Percentiles rank a stretch among this genome's conserved stretches.
Conservation (phyloP, 2,113 vertebrate species). For the Pangasianodon gigas region DNA sequence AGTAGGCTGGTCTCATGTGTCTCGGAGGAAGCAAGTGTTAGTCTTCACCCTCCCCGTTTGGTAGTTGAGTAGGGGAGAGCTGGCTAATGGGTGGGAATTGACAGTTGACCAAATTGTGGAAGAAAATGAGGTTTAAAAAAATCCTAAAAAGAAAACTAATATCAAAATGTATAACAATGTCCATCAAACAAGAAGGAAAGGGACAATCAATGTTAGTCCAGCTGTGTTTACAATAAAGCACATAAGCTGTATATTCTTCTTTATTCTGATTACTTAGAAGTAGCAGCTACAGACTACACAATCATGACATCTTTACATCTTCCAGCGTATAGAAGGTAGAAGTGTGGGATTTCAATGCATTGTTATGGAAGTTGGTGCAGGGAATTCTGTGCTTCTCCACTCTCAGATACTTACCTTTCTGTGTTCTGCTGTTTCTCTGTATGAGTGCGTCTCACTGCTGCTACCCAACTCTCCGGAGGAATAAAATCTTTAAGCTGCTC, state of each 20-base stretch:
- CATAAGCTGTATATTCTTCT: not conserved
- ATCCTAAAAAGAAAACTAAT: not conserved
- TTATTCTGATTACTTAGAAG: not conserved
- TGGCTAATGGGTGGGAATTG: not conserved
- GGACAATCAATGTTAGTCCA: not conserved
- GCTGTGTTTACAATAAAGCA: not conserved
- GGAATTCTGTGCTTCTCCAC: not conserved
- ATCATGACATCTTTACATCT: not conserved
- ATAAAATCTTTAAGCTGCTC: conserved; percentile 76
- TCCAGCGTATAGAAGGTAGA: no score
- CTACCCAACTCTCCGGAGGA: conserved; percentile 79
- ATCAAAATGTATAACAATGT: not conserved
- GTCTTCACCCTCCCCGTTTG: not conserved
- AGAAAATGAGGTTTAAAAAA: not conserved
- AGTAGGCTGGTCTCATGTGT: not conserved
- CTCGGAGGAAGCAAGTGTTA: not conserved
- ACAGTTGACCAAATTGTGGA: not conserved
- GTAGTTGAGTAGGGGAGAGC: not conserved
- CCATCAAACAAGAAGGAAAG: not conserved
- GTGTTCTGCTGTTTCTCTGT: conserved; percentile 67
- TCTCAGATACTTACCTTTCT: conserved; percentile 57
- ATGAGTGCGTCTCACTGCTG: conserved; percentile 77
- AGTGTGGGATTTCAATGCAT: not conserved
- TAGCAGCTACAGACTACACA: not conserved
- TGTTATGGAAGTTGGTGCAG: not conserved